Evolutionary conservation across 1,140 invertebrate genomes (phyloP).

Genomic region (Delia radicum): DNA sequence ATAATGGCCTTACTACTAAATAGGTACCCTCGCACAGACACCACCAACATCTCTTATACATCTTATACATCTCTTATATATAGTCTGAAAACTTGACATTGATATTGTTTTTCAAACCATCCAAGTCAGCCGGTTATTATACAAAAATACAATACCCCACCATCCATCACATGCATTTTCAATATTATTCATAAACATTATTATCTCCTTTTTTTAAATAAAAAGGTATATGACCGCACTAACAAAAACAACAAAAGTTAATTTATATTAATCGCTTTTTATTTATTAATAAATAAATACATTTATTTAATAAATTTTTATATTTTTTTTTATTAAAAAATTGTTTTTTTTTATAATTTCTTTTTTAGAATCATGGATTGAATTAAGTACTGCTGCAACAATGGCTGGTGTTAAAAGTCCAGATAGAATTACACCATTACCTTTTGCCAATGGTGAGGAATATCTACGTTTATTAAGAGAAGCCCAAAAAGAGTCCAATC

Average conservation of each 20-base stretch:
- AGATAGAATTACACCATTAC: slow-evolving; percentile 68
- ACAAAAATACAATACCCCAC: too few species aligned
- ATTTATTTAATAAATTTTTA: slow-evolving; percentile 8
- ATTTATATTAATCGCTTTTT: not conserved
- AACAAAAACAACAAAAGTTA: too few species aligned
- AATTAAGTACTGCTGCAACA: slow-evolving; percentile 63
- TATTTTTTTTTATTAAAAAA: slow-evolving; percentile 5
- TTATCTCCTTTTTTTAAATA: too few species aligned
- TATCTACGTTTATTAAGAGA: slow-evolving; percentile 80
- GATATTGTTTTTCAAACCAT: not conserved
- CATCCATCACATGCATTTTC: too few species aligned
- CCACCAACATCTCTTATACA: not conserved
- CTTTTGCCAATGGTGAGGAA: slow-evolving; percentile 68
- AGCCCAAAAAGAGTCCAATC: slow-evolving; percentile 83
- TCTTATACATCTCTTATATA: too few species aligned
- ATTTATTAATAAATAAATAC: not conserved
- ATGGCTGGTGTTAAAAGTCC: slow-evolving; percentile 63
- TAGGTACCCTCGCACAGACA: not conserved
- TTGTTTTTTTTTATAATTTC: slow-evolving; percentile 32
- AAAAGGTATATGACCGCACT: not conserved
- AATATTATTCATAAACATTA: too few species aligned
- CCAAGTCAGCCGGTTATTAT: not conserved
- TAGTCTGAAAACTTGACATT: too few species aligned
- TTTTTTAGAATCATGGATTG: slow-evolving; percentile 82
- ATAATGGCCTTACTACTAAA: too few species aligned